These are phyloP conservation scores for Eupsittula cactorum DNA, from an alignment of 2,113 vertebrate genomes.

Conservation along the genomic window DNA sequence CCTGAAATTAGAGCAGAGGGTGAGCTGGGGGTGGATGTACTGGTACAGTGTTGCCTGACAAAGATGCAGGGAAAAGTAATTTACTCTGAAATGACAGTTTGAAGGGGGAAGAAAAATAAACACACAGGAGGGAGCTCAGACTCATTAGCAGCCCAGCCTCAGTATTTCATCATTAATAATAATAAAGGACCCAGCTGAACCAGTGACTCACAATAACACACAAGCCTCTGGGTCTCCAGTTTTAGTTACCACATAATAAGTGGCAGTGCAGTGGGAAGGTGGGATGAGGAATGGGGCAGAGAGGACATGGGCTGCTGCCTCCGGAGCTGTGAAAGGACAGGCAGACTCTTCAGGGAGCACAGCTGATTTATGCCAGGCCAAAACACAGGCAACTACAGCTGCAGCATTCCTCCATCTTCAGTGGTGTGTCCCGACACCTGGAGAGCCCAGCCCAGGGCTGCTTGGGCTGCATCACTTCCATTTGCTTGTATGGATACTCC, in stretches of 20 bases:
- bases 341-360: neutral
- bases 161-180: constrained; percentile 71
- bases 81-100: constrained; percentile 68
- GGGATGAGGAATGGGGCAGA: constrained; percentile 15
- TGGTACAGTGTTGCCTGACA: constrained; percentile 65
- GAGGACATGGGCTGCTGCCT: neutral
- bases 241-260: neutral
- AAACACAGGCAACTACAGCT: neutral
- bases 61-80: constrained; percentile 67
- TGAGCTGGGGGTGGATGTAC: constrained; percentile 47
- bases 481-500: neutral
- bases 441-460: neutral
- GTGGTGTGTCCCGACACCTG: neutral
- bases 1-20: constrained; percentile 56
- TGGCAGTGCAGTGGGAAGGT: neutral
- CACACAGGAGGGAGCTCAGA: constrained; percentile 66
- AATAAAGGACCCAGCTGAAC: constrained; percentile 34
- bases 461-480: neutral
- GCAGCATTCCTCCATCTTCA: neutral
- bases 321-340: neutral
- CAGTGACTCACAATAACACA: neutral
- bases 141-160: constrained; percentile 73
- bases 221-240: neutral
- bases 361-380: neutral
- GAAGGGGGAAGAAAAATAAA: constrained; percentile 70